Evolutionary conservation across 2,888 invertebrate genomes (phyloP).

Genomic region (Acanthosepion pharaonis): DNA sequence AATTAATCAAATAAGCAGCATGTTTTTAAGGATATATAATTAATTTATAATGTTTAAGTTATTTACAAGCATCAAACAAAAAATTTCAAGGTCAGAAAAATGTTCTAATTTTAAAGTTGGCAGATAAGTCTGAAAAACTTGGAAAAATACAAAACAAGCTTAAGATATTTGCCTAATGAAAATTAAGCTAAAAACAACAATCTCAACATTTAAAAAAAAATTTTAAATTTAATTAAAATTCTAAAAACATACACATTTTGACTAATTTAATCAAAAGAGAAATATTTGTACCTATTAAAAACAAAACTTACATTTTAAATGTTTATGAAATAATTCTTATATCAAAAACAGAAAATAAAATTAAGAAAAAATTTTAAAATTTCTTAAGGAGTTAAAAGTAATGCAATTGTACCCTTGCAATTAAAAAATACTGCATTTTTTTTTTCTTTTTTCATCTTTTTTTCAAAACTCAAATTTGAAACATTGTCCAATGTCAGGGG

Average conservation of each 20-base stretch:
- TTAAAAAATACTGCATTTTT: not conserved
- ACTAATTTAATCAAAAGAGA: not conserved
- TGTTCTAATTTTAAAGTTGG: not conserved
- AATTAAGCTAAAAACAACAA: not conserved
- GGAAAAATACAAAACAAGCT: not conserved
- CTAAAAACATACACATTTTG: not conserved
- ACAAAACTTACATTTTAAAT: not conserved
- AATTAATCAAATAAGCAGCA: not conserved
- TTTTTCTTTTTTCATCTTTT: not conserved
- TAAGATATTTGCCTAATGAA: not conserved
- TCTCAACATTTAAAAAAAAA: not conserved
- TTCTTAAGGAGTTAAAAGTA: not conserved
- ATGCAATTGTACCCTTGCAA: not conserved
- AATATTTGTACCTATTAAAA: not conserved
- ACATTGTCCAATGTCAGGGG: constrained; percentile 20
- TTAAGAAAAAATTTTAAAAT: not conserved
- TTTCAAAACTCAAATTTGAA: not conserved
- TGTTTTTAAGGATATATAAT: not conserved
- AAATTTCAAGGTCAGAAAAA: not conserved
- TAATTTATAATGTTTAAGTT: not conserved
- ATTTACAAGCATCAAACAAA: not conserved
- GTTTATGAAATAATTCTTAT: not conserved
- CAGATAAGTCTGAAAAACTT: not conserved
- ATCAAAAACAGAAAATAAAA: not conserved
- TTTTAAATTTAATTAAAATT: not conserved